Evolutionary conservation across 2,888 invertebrate genomes (phyloP).

Genomic region (Limnephilus auricula): DNA sequence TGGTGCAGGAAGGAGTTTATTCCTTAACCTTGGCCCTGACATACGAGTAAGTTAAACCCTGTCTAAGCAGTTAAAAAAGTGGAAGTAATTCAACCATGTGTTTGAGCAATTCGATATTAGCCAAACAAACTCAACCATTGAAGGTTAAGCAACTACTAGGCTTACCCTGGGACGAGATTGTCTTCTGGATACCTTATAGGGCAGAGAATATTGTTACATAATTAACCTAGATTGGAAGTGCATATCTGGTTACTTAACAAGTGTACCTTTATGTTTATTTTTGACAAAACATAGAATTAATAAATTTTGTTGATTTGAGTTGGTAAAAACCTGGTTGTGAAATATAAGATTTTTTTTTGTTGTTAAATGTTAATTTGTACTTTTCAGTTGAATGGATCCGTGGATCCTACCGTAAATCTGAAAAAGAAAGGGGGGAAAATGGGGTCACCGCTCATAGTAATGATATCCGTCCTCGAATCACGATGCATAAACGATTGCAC

Average conservation of each 20-base stretch:
- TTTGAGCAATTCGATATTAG: not conserved
- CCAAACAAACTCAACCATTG: not conserved
- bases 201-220: not conserved
- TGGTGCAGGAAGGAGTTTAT: no score
- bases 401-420: not conserved
- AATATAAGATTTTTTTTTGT: not conserved
- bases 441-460: conserved; percentile 2
- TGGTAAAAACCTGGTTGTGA: not conserved
- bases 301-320: not conserved
- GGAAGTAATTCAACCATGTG: not conserved
- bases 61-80: not conserved
- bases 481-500: conserved; percentile 3
- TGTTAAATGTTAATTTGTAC: not conserved
- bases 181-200: not conserved
- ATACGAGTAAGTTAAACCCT: not conserved
- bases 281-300: not conserved
- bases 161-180: not conserved
- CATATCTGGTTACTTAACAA: not conserved
- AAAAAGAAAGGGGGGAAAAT: not conserved
- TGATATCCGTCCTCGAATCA: conserved; percentile 4
- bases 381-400: not conserved
- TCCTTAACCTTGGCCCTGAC: no score
- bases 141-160: not conserved
- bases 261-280: not conserved
- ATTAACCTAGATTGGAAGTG: not conserved